These are phyloP conservation scores for Orcinus orca DNA, from an alignment of 2,113 vertebrate species.

Conservation along the genomic window DNA sequence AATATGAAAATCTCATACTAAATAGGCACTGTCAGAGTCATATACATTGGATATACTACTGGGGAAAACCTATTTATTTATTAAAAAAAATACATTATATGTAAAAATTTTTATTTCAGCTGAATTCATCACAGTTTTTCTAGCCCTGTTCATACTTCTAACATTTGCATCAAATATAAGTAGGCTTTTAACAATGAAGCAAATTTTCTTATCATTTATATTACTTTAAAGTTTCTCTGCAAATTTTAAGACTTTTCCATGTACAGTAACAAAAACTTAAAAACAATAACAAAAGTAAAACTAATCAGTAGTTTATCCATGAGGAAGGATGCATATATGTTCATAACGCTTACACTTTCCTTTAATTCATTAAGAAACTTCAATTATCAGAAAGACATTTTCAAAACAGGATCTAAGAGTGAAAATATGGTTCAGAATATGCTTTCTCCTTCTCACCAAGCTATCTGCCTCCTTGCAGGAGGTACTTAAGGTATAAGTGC, in stretches of 20 bases:
- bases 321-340: not conserved
- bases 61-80: not conserved
- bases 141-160: not conserved
- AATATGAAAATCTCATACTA: not conserved
- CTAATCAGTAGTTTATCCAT: not conserved
- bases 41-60: not conserved
- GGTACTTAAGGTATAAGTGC: not conserved
- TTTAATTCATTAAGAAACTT: slow-evolving; percentile 38
- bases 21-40: not conserved
- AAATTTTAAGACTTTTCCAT: not conserved
- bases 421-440: not conserved
- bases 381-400: not conserved
- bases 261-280: not conserved
- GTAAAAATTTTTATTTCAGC: slow-evolving; percentile 16
- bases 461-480: not conserved
- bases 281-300: not conserved
- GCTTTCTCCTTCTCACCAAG: not conserved
- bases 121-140: not conserved
- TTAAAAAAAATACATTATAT: not conserved
- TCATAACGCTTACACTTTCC: not conserved
- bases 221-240: not conserved
- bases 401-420: not conserved
- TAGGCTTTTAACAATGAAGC: not conserved
- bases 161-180: not conserved
- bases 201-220: not conserved